These are phyloP conservation scores for Vanessa cardui DNA, from an alignment of 2,888 invertebrate genomes.

Conservation along the genomic window DNA sequence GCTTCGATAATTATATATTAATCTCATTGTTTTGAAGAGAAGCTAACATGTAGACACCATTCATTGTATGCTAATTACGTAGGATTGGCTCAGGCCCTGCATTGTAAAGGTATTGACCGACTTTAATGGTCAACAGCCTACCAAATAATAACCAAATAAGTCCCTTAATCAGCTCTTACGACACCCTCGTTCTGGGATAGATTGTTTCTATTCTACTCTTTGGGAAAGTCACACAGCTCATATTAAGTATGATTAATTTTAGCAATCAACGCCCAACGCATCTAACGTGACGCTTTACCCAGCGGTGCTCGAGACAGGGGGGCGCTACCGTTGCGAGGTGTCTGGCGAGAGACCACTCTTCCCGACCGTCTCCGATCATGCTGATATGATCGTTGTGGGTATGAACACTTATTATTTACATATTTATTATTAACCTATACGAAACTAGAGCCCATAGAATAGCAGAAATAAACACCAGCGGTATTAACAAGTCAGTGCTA, in stretches of 20 bases:
- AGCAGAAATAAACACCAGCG: background rate
- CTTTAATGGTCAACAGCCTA: no score
- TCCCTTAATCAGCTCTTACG: no score
- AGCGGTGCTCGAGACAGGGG: constrained; percentile 88
- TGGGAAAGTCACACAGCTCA: no score
- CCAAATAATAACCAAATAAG: no score
- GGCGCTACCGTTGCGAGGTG: constrained; percentile 90
- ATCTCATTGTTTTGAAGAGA: no score
- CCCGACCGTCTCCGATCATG: constrained; percentile 88
- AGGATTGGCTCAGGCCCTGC: no score
- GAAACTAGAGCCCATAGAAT: no score
- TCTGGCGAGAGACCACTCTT: constrained; percentile 90
- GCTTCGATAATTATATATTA: no score
- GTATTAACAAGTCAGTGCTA: background rate
- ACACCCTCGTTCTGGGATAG: no score
- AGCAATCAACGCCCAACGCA: constrained; percentile 86
- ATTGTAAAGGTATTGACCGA: no score
- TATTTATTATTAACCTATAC: background rate
- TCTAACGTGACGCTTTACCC: constrained; percentile 85
- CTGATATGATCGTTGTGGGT: constrained; percentile 90
- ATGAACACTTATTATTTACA: constrained; percentile 51
- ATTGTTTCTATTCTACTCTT: background rate
- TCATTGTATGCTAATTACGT: no score
- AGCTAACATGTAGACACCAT: no score
- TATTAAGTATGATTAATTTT: constrained; percentile 32